Percentiles rank a stretch among this genome's conserved stretches.
phyloP scores from a whole-genome alignment of 2,888 invertebrate genomes.

The Rhagophthalmus giganteus region DNA sequence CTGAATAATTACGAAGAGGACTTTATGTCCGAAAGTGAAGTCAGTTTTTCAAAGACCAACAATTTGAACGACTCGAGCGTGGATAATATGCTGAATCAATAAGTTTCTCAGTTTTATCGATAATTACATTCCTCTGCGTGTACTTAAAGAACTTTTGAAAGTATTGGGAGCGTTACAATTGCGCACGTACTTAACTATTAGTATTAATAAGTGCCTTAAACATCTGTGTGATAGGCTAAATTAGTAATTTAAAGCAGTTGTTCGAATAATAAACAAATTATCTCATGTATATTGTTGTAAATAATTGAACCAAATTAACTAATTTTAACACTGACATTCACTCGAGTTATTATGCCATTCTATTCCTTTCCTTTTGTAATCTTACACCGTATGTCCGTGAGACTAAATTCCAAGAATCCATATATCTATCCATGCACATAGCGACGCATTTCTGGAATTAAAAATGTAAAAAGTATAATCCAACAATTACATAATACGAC shows the following conservation, averaged over 20 bases:
- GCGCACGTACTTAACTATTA: background rate
- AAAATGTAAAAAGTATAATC: conserved; percentile 1
- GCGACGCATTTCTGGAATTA: conserved; percentile 87
- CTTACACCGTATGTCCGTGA: conserved; percentile 85
- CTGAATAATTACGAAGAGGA: conserved; percentile 52
- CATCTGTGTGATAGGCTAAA: background rate
- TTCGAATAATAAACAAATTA: no score
- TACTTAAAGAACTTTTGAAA: no score
- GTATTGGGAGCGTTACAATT: no score
- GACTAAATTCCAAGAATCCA: conserved; percentile 94
- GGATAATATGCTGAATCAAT: no score
- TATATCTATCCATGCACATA: conserved; percentile 98
- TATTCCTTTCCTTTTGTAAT: conserved; percentile 74
- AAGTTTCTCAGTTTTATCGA: no score
- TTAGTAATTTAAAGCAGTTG: no score
- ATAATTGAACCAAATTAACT: no score
- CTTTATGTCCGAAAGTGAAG: conserved; percentile 47
- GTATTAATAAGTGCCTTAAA: background rate
- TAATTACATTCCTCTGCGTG: no score
- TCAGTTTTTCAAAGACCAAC: conserved; percentile 29
- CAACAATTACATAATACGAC: background rate
- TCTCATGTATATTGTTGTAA: no score
- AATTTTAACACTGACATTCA: background rate
- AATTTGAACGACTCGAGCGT: no score
- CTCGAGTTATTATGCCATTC: conserved; percentile 33